Conservation (phyloP, 2,797 vertebrate genomes). For the Gila robusta region DNA sequence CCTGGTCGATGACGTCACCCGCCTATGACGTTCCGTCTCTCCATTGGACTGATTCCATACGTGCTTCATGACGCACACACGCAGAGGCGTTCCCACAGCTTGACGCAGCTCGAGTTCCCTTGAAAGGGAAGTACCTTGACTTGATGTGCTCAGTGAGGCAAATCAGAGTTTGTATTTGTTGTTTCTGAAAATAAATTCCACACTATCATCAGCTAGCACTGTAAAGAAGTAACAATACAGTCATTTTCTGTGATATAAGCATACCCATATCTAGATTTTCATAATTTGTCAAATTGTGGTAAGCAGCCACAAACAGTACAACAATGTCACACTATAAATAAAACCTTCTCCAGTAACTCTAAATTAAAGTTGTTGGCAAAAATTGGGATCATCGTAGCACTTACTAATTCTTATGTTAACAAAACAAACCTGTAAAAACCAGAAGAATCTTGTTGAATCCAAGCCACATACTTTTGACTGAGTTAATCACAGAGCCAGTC, state of each 20-base stretch:
- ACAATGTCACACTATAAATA: background rate
- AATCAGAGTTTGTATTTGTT: conserved; percentile 25
- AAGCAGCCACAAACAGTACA: background rate
- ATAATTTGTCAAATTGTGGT: background rate
- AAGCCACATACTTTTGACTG: conserved; percentile 23
- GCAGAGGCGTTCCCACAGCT: too few species aligned
- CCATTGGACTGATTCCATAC: too few species aligned
- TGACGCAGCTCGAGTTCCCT: too few species aligned
- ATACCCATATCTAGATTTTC: background rate
- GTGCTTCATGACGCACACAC: too few species aligned
- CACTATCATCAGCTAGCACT: background rate
- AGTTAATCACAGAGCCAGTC: conserved; percentile 42
- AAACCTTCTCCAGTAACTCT: background rate
- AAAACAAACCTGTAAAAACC: background rate
- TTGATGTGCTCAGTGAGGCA: background rate
- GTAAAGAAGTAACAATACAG: background rate
- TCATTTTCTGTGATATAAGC: background rate
- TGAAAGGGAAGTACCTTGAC: conserved; percentile 12
- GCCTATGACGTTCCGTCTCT: too few species aligned
- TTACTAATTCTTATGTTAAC: background rate
- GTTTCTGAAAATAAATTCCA: too few species aligned
- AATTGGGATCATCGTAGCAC: background rate
- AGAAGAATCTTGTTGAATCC: conserved; percentile 4
- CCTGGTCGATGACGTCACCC: too few species aligned
- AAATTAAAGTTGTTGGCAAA: background rate